Evolutionary conservation across 2,888 invertebrate genomes (phyloP).

Genomic region (Operophtera brumata): DNA sequence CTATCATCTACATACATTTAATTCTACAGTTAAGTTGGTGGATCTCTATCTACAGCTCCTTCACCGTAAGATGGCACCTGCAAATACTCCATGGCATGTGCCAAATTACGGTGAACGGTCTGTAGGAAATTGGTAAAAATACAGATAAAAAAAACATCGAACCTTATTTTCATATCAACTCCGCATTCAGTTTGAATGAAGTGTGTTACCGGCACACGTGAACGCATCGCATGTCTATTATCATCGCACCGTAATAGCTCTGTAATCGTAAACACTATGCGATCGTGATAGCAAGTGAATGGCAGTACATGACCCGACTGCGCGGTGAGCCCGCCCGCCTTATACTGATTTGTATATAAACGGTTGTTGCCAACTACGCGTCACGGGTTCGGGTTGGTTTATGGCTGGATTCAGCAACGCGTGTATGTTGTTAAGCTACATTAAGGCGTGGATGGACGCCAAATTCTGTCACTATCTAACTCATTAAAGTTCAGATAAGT

Average conservation of each 20-base stretch:
- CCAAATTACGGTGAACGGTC: too few species aligned
- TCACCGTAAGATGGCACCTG: too few species aligned
- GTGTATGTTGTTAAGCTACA: neutral
- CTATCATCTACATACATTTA: too few species aligned
- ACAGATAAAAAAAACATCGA: slow-evolving; percentile 13
- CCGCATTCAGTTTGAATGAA: slow-evolving; percentile 27
- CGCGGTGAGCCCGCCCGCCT: slow-evolving; percentile 61
- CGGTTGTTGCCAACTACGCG: slow-evolving; percentile 30
- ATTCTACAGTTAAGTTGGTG: too few species aligned
- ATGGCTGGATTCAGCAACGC: neutral
- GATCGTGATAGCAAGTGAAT: neutral
- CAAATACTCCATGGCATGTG: too few species aligned
- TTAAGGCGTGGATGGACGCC: neutral
- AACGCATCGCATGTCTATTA: slow-evolving; percentile 52
- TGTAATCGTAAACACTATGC: slow-evolving; percentile 31
- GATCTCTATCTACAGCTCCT: too few species aligned
- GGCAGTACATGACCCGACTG: slow-evolving; percentile 36
- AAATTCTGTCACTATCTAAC: too few species aligned
- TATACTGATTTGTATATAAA: slow-evolving; percentile 44
- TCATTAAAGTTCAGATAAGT: too few species aligned
- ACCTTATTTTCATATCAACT: slow-evolving; percentile 36
- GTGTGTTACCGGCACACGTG: slow-evolving; percentile 42
- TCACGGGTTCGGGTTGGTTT: slow-evolving; percentile 3
- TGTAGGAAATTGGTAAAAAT: too few species aligned
- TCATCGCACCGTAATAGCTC: slow-evolving; percentile 40